Conservation (phyloP, 2,797 vertebrate species). For the Tragelaphus eurycerus region DNA sequence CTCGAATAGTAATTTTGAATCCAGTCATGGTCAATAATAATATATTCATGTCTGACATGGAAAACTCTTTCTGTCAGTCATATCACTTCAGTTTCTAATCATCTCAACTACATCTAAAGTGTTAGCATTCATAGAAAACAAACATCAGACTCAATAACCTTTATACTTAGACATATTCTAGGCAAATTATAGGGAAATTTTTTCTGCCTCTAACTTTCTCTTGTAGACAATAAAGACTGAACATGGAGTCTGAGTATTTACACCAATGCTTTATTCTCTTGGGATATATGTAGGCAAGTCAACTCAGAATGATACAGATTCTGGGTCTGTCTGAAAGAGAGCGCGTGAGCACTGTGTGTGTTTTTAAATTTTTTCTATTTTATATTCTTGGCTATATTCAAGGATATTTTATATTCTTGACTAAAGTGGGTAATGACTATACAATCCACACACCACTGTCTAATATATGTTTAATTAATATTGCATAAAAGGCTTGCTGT, state of each 20-base stretch:
- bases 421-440: constrained; percentile 31
- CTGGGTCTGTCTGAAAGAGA: not conserved
- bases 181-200: not conserved
- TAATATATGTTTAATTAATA: constrained; percentile 70
- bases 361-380: not conserved
- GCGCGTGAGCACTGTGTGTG: not conserved
- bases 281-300: not conserved
- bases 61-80: not conserved
- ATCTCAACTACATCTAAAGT: not conserved
- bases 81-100: not conserved
- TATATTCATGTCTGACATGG: not conserved
- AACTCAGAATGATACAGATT: not conserved
- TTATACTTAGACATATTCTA: not conserved
- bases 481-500: constrained; percentile 61
- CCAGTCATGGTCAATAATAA: not conserved
- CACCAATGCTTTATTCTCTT: not conserved
- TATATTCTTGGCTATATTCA: not conserved
- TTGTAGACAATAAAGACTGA: not conserved
- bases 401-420: constrained; percentile 56
- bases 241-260: not conserved
- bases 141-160: not conserved
- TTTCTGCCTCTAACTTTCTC: not conserved
- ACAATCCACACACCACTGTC: not conserved
- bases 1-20: not conserved
- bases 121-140: not conserved